Conservation (phyloP, 1,140 invertebrate species). For the Zaprionus kolodkinae region DNA sequence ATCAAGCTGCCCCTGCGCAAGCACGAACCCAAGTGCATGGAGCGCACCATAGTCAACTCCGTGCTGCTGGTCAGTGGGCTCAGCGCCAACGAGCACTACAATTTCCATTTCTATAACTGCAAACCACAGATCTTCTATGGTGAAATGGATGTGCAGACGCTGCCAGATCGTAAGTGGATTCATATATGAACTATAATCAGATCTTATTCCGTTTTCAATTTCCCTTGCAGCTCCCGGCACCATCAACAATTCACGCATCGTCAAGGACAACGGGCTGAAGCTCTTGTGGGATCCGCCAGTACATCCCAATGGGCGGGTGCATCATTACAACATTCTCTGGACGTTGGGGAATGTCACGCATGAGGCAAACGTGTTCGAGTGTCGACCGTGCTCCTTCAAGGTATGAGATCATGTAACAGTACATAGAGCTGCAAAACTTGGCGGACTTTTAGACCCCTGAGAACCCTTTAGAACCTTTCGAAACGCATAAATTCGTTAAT, state of each 20-base stretch:
- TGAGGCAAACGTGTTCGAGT: conserved; percentile 70
- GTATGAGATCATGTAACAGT: conserved; percentile 36
- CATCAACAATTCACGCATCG: conserved; percentile 64
- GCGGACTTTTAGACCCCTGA: too few species aligned
- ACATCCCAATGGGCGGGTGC: conserved; percentile 73
- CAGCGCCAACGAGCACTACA: conserved; percentile 65
- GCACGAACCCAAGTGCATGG: conserved; percentile 66
- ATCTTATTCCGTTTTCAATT: neutral
- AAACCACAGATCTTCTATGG: conserved; percentile 75
- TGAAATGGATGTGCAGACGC: conserved; percentile 70
- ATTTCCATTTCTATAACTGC: conserved; percentile 75
- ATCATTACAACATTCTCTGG: conserved; percentile 79
- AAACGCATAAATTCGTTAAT: too few species aligned
- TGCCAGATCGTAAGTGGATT: conserved; percentile 74
- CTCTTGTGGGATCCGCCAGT: conserved; percentile 75
- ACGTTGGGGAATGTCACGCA: conserved; percentile 77
- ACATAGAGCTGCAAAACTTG: too few species aligned
- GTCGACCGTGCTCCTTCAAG: conserved; percentile 65
- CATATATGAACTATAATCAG: too few species aligned
- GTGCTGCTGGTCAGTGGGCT: conserved; percentile 63
- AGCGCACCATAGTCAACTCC: conserved; percentile 69
- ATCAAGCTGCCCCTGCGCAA: conserved; percentile 59
- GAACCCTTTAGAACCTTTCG: neutral
- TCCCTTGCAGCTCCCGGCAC: conserved; percentile 71
- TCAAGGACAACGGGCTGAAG: conserved; percentile 72